Conservation (phyloP, 2,888 invertebrate genomes). For the Sarcophaga carnaria region DNA sequence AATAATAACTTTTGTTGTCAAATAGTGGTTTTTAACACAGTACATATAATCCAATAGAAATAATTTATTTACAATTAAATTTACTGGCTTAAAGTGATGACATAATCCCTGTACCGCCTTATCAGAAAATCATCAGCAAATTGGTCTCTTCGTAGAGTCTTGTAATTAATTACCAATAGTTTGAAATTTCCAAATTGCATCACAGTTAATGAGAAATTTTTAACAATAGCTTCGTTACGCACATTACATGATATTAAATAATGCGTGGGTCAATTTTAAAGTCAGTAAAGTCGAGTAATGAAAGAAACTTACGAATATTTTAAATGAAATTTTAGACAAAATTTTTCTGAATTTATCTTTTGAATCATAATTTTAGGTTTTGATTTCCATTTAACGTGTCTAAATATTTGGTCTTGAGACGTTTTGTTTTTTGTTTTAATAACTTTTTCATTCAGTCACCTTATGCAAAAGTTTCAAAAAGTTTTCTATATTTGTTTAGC, state of each 20-base stretch:
- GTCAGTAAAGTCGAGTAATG: not conserved
- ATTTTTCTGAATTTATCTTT: too few relatives aligned
- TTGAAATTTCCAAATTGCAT: slow-evolving; percentile 23
- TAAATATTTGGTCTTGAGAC: too few relatives aligned
- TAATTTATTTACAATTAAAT: not conserved
- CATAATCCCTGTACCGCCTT: not conserved
- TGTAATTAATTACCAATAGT: slow-evolving; percentile 48
- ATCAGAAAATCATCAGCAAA: slow-evolving; percentile 31
- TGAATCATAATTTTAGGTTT: too few relatives aligned
- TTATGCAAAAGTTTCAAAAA: too few relatives aligned
- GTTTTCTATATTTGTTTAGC: not conserved
- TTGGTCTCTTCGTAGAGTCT: not conserved
- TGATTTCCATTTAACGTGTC: too few relatives aligned
- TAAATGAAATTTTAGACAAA: too few relatives aligned
- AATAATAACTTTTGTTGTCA: too few relatives aligned
- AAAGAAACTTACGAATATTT: too few relatives aligned
- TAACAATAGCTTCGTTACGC: slow-evolving; percentile 44
- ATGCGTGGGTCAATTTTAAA: slow-evolving; percentile 17
- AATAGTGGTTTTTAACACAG: too few relatives aligned
- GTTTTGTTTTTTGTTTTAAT: too few relatives aligned
- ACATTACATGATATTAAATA: slow-evolving; percentile 1
- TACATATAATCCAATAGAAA: not conserved
- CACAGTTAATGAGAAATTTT: slow-evolving; percentile 31
- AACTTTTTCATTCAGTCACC: too few relatives aligned
- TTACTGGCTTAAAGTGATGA: not conserved